These are phyloP conservation scores for Sandelia bainsii DNA, from an alignment of 2,797 vertebrate genomes.

Conservation along the genomic window DNA sequence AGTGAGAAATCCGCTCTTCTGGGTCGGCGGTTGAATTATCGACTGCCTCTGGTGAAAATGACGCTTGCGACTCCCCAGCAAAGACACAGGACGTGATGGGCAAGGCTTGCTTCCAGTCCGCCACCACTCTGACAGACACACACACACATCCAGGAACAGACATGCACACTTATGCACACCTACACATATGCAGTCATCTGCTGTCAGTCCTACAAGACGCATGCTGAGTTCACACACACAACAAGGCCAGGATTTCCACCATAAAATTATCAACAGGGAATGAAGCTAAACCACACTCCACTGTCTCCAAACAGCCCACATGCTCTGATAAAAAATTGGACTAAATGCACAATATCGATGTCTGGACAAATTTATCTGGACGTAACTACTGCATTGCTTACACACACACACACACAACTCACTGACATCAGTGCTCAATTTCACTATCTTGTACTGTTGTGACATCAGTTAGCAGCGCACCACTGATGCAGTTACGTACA, in stretches of 20 bases:
- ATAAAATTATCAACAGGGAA: slow-evolving; percentile 66
- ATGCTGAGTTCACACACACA: slow-evolving; percentile 18
- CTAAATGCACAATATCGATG: neutral
- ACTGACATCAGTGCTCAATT: slow-evolving; percentile 29
- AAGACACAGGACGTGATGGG: slow-evolving; percentile 80
- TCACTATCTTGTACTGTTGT: slow-evolving; percentile 56
- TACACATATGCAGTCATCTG: slow-evolving; percentile 8
- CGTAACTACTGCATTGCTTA: neutral
- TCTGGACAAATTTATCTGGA: slow-evolving; percentile 1
- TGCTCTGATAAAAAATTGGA: slow-evolving; percentile 23
- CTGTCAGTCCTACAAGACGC: slow-evolving; percentile 9
- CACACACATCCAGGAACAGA: slow-evolving; percentile 25
- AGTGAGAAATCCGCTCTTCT: slow-evolving; percentile 46
- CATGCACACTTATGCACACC: neutral
- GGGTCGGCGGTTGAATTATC: slow-evolving; percentile 47
- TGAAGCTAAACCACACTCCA: slow-evolving; percentile 26
- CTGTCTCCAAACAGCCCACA: slow-evolving; percentile 37
- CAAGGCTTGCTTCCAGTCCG: slow-evolving; percentile 78
- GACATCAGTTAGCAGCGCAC: slow-evolving; percentile 55
- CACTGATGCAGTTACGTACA: slow-evolving; percentile 50
- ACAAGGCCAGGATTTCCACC: slow-evolving; percentile 72
- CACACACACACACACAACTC: slow-evolving; percentile 18
- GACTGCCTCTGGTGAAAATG: slow-evolving; percentile 54
- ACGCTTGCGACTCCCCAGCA: slow-evolving; percentile 67
- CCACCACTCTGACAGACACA: slow-evolving; percentile 49